These are phyloP conservation scores for Odontomachus brunneus DNA, from an alignment of 1,140 invertebrate genomes.

Conservation along the genomic window DNA sequence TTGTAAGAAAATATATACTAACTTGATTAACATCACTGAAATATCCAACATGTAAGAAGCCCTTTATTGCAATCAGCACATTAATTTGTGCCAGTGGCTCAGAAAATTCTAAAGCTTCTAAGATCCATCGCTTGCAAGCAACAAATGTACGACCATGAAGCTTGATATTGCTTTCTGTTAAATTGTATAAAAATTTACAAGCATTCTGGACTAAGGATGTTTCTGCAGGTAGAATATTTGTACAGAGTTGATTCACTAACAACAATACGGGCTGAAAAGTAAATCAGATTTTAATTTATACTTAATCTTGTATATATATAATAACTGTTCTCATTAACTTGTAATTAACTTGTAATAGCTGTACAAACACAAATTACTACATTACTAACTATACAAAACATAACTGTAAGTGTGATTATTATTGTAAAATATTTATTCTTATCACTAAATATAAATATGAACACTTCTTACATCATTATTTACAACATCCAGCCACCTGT, in stretches of 20 bases:
- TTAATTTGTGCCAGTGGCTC: slow-evolving; percentile 66
- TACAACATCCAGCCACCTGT: slow-evolving; percentile 74
- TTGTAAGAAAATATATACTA: slow-evolving; percentile 38
- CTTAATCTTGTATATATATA: background rate
- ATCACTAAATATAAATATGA: slow-evolving; percentile 65
- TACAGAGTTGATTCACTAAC: slow-evolving; percentile 83
- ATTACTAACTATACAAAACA: background rate
- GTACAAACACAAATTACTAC: background rate
- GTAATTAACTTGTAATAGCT: too few species aligned
- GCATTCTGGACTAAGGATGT: slow-evolving; percentile 80
- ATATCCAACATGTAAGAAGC: slow-evolving; percentile 72
- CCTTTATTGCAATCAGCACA: slow-evolving; percentile 75
- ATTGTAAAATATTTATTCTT: slow-evolving; percentile 12
- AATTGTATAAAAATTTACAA: slow-evolving; percentile 82
- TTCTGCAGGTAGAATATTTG: slow-evolving; percentile 79
- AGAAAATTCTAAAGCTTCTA: slow-evolving; percentile 77
- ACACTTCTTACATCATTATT: slow-evolving; percentile 80
- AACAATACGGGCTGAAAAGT: slow-evolving; percentile 81
- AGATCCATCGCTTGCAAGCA: slow-evolving; percentile 80
- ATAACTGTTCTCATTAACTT: too few species aligned
- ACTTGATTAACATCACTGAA: slow-evolving; percentile 74
- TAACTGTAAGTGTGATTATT: slow-evolving; percentile 16
- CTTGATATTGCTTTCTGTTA: slow-evolving; percentile 78
- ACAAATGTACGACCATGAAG: slow-evolving; percentile 80
- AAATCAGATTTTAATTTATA: slow-evolving; percentile 19